phyloP scores from a whole-genome alignment of 2,113 vertebrate genomes.

The Stercorarius parasiticus region DNA sequence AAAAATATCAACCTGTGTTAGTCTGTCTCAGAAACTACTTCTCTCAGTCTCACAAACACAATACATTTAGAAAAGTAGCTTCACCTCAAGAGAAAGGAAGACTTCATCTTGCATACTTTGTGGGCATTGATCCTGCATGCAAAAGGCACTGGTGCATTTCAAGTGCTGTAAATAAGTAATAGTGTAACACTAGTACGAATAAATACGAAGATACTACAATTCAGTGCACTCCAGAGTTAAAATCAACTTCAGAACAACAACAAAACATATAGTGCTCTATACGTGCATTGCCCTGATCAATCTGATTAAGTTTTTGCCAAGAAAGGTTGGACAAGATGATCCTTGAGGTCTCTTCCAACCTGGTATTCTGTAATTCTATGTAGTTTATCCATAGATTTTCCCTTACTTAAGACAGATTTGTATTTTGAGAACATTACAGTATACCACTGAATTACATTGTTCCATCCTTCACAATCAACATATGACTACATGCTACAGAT shows the following conservation, averaged over 20 bases:
- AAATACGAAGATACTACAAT: constrained; percentile 24
- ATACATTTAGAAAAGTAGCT: not conserved
- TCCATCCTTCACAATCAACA: not conserved
- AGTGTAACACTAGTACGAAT: not conserved
- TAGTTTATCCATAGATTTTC: not conserved
- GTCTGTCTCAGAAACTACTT: not conserved
- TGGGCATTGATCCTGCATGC: not conserved
- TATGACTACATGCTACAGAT: not conserved
- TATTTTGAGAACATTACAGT: not conserved
- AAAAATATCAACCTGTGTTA: not conserved
- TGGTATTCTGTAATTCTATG: not conserved
- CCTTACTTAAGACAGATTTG: not conserved
- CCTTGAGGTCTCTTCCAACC: not conserved
- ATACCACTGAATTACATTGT: not conserved
- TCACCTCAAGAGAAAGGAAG: not conserved
- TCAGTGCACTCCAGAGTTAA: constrained; percentile 23
- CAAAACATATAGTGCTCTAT: not conserved
- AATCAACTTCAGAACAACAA: constrained; percentile 36
- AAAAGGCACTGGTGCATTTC: constrained; percentile 29
- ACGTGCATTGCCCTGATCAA: not conserved
- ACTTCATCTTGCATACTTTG: not conserved
- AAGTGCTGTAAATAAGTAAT: constrained; percentile 20
- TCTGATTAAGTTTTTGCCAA: not conserved
- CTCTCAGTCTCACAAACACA: not conserved
- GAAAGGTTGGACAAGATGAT: not conserved